Evolutionary conservation across 2,113 vertebrate species (phyloP).

Genomic region (Dromaius novaehollandiae): DNA sequence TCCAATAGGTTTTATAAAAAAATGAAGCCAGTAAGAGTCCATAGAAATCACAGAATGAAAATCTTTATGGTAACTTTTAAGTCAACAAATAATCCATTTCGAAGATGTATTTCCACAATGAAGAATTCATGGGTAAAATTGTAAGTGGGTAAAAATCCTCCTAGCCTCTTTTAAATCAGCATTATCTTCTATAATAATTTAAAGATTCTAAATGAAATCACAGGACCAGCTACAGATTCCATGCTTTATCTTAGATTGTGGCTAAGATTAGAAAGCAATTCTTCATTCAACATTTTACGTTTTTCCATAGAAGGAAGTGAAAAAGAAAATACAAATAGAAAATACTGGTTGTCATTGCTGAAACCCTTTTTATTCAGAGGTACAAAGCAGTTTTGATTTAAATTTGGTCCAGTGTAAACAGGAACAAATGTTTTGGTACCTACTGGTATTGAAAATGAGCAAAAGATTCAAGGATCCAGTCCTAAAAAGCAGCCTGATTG

Average conservation of each 20-base stretch:
- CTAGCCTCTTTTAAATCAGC: not conserved
- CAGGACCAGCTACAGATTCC: accelerated
- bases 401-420: not conserved
- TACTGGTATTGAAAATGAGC: not conserved
- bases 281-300: accelerated
- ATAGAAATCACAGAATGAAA: not conserved
- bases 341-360: accelerated
- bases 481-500: not conserved
- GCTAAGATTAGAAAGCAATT: not conserved
- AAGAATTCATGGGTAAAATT: not conserved
- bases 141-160: not conserved
- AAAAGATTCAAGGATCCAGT: not conserved
- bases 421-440: not conserved
- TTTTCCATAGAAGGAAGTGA: not conserved
- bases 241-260: not conserved
- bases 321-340: not conserved
- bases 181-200: not conserved
- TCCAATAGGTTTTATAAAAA: not conserved
- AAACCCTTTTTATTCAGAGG: not conserved
- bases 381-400: not conserved
- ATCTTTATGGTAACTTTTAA: not conserved
- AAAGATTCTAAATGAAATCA: not conserved
- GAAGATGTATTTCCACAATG: not conserved
- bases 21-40: not conserved
- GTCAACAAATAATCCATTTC: not conserved